Conservation (phyloP, 2,113 vertebrate species). For the Scartelaos histophorus region DNA sequence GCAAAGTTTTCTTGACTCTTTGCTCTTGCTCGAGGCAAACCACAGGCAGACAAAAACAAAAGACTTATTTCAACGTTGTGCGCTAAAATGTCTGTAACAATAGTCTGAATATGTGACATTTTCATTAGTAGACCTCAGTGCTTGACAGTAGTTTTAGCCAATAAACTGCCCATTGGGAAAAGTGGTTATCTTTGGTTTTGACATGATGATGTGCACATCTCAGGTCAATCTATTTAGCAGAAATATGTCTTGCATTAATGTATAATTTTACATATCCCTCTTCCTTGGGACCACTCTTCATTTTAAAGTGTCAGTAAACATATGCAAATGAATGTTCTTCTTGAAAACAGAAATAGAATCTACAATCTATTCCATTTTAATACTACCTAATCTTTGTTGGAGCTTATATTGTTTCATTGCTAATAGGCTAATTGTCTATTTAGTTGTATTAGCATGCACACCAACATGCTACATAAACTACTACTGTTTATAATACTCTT, state of each 20-base stretch:
- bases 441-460: not conserved
- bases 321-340: not conserved
- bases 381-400: not conserved
- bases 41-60: slow-evolving; percentile 10
- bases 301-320: too few species aligned
- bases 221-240: not conserved
- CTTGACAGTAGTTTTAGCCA: not conserved
- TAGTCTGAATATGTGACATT: not conserved
- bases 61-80: not conserved
- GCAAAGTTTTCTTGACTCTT: slow-evolving; percentile 16
- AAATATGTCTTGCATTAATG: not conserved
- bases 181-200: not conserved
- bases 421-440: not conserved
- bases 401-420: not conserved
- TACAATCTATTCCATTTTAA: not conserved
- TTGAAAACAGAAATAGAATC: not conserved
- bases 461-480: not conserved
- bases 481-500: not conserved
- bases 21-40: slow-evolving; percentile 8
- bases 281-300: not conserved
- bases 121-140: not conserved
- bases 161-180: not conserved
- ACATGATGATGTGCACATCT: not conserved
- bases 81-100: not conserved
- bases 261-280: not conserved